Conservation (phyloP, 2,113 vertebrate genomes). For the Vicugna pacos region DNA sequence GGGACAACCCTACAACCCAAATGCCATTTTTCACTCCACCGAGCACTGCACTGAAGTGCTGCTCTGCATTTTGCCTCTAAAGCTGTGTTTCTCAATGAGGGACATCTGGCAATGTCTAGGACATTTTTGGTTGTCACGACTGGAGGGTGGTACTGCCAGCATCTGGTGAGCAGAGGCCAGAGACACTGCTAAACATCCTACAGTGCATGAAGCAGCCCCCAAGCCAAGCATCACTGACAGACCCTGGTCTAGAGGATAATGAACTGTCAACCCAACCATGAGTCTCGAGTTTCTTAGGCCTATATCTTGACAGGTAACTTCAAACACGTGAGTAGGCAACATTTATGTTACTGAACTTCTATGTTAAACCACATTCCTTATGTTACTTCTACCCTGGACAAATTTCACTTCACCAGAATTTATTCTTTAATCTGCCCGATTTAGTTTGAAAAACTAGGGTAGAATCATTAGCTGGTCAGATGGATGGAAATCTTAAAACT, state of each 20-base stretch:
- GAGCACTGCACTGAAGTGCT: not conserved
- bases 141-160: accelerated
- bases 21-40: not conserved
- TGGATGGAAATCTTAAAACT: not conserved
- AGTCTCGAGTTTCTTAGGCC: not conserved
- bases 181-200: not conserved
- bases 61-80: not conserved
- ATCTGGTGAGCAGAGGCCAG: not conserved
- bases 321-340: not conserved
- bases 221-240: not conserved
- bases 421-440: not conserved
- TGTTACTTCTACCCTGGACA: not conserved
- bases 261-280: not conserved
- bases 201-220: accelerated
- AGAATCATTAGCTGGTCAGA: not conserved
- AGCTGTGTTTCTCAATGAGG: not conserved
- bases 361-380: not conserved
- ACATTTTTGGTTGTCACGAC: not conserved
- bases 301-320: not conserved
- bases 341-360: too few relatives aligned
- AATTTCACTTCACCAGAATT: not conserved
- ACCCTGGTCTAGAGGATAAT: not conserved
- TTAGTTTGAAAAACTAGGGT: not conserved
- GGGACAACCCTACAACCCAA: not conserved
- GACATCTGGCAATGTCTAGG: not conserved